These are phyloP conservation scores for Misgurnus anguillicaudatus DNA, from an alignment of 2,113 vertebrate genomes.

Conservation along the genomic window DNA sequence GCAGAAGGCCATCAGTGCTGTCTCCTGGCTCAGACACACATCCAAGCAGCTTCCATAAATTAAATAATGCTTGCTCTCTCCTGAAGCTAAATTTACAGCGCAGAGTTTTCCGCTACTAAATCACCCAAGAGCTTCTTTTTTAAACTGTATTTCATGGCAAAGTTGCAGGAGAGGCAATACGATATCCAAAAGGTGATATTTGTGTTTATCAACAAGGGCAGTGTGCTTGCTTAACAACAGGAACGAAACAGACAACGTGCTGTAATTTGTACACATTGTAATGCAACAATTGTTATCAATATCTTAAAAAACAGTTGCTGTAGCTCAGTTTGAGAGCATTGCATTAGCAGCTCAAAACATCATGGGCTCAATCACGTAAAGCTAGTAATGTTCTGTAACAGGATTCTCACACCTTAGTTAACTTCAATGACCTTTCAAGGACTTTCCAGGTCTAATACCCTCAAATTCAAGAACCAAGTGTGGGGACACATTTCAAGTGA, in stretches of 20 bases:
- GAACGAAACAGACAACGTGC: not conserved
- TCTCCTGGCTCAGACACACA: constrained; percentile 45
- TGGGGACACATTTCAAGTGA: no score
- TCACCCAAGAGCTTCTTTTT: constrained; percentile 44
- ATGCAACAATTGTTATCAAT: no score
- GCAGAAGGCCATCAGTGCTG: constrained; percentile 47
- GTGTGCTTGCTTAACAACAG: not conserved
- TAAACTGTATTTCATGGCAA: constrained; percentile 31
- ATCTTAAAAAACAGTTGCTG: not conserved
- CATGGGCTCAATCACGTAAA: no score
- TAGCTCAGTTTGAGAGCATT: no score
- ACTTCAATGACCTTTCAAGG: no score
- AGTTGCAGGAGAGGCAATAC: constrained; percentile 21
- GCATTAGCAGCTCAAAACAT: no score
- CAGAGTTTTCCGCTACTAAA: constrained; percentile 62
- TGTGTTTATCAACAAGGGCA: constrained; percentile 24
- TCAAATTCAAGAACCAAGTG: no score
- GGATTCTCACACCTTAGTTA: no score
- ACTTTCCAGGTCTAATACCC: no score
- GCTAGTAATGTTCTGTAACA: no score
- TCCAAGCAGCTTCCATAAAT: constrained; percentile 57
- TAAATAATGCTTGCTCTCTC: constrained; percentile 44
- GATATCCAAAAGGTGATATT: no score
- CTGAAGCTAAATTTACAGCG: constrained; percentile 56
- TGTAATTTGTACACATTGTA: not conserved